A percentile compares a stretch with the other conserved stretches of the same genome.
These are phyloP conservation scores for Nysson spinosus DNA, from an alignment of 2,888 invertebrate species.

Conservation along the genomic window DNA sequence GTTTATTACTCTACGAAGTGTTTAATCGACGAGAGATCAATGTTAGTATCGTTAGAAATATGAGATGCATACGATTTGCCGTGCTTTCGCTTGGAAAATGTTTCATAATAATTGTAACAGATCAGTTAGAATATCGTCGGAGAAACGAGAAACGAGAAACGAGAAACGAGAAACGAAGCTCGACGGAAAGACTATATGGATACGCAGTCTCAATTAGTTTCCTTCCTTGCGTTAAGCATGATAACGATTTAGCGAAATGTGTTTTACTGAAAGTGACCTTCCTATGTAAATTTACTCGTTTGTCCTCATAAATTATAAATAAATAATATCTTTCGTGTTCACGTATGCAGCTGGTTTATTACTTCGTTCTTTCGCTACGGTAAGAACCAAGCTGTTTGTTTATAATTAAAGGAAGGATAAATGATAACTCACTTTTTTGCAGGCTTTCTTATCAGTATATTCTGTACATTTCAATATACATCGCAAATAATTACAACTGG, in stretches of 20 bases:
- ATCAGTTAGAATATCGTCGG: constrained; percentile 14
- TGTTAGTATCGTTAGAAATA: constrained; percentile 31
- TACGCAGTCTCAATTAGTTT: constrained; percentile 56
- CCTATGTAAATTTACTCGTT: constrained; percentile 75
- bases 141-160: constrained; percentile 40
- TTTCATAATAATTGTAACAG: constrained; percentile 40
- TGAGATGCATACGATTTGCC: constrained; percentile 35
- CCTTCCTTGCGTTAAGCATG: constrained; percentile 68
- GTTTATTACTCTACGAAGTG: constrained; percentile 24
- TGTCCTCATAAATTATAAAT: constrained; percentile 72
- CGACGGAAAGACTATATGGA: constrained; percentile 38
- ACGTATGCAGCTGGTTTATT: constrained; percentile 31
- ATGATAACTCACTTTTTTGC: too few relatives aligned
- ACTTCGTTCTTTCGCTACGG: too few relatives aligned
- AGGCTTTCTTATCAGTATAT: too few relatives aligned
- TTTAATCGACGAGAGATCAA: constrained; percentile 25
- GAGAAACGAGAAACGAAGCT: constrained; percentile 33
- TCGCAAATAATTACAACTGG: constrained; percentile 18
- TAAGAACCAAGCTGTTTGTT: too few relatives aligned
- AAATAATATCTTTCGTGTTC: constrained; percentile 75
- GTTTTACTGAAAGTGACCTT: constrained; percentile 76
- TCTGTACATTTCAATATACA: constrained; percentile 31
- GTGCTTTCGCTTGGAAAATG: constrained; percentile 50
- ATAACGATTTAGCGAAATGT: constrained; percentile 67
- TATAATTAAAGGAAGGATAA: too few relatives aligned